Evolutionary conservation across 2,888 invertebrate species (phyloP), one percentile per base, ranked within the genome.

Genomic region (Chelonus formosanus): DNA sequence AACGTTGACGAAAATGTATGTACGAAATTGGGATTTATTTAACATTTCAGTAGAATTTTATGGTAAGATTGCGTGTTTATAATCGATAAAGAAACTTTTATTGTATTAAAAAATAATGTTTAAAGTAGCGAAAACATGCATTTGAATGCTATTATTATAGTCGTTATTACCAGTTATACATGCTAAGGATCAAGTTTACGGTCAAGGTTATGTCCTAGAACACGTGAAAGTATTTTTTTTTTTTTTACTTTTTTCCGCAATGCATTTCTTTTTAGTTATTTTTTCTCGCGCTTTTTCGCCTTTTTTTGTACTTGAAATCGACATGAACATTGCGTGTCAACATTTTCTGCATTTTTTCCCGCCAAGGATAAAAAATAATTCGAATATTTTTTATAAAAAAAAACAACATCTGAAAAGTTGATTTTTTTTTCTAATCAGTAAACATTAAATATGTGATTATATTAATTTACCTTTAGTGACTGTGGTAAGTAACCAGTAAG

Each of bases 401-500:
- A 20, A 20, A 20, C n/a, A n/a, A n/a, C n/a, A n/a, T 20, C 20
- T 20, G 2, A 20, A 20, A 20, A 20, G 2, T 20, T 20, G 20
- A 20, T 20, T 20, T 20, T 20, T 20, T 20, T 20, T 20, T 20
- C 20, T 2, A 20, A 20, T 20, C 2, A 20, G 2, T 20, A 20
- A 20, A 20, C 20, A 20, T 20, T 20, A 20, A 2, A 20, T 20
- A 20, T 1, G 20, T 20, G 2, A 20, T 20, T 20, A 20, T 20
- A 8, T 5, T 57, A 34, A 73, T 78, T 84, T 88, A 94, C 94
- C 91, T 94, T 94, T 80, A 94, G 88, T 81, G 94, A 92, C 86
- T 93, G 92, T 82, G 94, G 94, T 86, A 94, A 88, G 88, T 91
- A 92, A 86, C 90, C 89, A 83, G 90, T 90, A 84, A 94, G 89